These are phyloP conservation scores for Ptychodera flava DNA, from an alignment of 35 echinoderm and acorn worm species.

Conservation along the genomic window DNA sequence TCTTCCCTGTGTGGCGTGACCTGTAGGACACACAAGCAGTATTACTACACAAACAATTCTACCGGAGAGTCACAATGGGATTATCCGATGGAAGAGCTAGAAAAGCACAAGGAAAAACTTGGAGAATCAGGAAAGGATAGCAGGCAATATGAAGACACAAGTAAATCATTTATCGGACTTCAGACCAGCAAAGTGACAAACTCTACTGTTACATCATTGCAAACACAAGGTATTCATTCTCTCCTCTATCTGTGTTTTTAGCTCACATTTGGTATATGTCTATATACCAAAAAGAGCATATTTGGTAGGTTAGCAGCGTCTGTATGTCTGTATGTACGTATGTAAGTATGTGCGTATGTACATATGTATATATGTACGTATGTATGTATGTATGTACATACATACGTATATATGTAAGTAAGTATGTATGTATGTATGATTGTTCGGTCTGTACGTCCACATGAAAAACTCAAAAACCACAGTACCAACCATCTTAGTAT, in stretches of 20 bases:
- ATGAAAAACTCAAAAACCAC: too few species aligned
- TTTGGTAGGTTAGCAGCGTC: not conserved
- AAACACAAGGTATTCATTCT: constrained; percentile 23
- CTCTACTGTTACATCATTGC: not conserved
- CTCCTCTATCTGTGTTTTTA: constrained; percentile 28
- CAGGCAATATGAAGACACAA: constrained; percentile 3
- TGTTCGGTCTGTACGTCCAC: too few species aligned
- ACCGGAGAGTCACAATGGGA: constrained; percentile 92
- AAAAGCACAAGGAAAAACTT: constrained; percentile 20
- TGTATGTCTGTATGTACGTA: not conserved
- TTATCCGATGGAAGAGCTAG: constrained; percentile 52
- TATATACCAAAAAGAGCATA: too few species aligned
- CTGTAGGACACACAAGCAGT: constrained; percentile 78
- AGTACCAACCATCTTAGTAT: too few species aligned
- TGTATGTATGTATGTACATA: too few species aligned
- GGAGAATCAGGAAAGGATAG: constrained; percentile 4
- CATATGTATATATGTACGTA: too few species aligned
- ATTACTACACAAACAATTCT: constrained; percentile 76
- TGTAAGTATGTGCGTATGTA: too few species aligned
- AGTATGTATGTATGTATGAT: too few species aligned
- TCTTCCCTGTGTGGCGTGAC: not conserved
- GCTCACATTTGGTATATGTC: not conserved
- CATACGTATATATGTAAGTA: too few species aligned
- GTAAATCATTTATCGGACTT: not conserved
- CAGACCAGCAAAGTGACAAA: not conserved